Conservation (phyloP, 2,797 vertebrate species). For the Mastacembelus armatus region DNA sequence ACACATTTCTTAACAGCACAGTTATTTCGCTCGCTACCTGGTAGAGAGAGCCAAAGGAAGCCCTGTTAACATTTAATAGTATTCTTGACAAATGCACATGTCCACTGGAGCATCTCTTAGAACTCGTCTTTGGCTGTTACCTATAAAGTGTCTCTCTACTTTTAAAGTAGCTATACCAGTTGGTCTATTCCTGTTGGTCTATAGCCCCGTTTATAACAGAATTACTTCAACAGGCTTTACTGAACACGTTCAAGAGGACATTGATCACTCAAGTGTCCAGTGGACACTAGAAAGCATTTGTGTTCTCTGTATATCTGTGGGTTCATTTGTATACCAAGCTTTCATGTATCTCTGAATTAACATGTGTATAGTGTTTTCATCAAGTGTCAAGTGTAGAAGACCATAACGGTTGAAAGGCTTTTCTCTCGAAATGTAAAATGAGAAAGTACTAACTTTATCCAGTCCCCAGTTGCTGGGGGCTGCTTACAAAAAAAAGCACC, state of each 20-base stretch:
- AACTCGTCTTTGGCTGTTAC: constrained; percentile 5
- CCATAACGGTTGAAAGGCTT: constrained; percentile 19
- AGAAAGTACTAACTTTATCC: constrained; percentile 21
- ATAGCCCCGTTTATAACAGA: constrained; percentile 30
- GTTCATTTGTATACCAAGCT: neutral
- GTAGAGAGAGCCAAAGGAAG: constrained; percentile 7
- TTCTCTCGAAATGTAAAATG: constrained; percentile 28
- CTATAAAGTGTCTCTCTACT: constrained; percentile 8
- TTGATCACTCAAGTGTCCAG: constrained; percentile 20
- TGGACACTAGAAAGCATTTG: neutral
- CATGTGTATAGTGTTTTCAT: constrained; percentile 15
- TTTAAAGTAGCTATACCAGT: constrained; percentile 15
- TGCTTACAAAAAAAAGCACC: no score
- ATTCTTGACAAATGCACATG: constrained; percentile 10
- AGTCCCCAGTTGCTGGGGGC: no score
- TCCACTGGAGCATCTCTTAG: constrained; percentile 19
- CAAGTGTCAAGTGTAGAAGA: constrained; percentile 4
- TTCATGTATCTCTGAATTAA: constrained; percentile 3
- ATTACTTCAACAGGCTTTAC: constrained; percentile 36
- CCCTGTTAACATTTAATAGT: neutral
- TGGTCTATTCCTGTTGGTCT: constrained; percentile 13
- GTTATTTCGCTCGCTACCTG: constrained; percentile 35
- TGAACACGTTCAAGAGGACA: constrained; percentile 13
- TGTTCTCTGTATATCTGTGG: neutral
- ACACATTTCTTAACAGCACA: constrained; percentile 19